Evolutionary conservation across 2,797 vertebrate species (phyloP), one percentile per base, ranked within the genome.

Genomic region (Gymnoscopelus microlampas): DNA sequence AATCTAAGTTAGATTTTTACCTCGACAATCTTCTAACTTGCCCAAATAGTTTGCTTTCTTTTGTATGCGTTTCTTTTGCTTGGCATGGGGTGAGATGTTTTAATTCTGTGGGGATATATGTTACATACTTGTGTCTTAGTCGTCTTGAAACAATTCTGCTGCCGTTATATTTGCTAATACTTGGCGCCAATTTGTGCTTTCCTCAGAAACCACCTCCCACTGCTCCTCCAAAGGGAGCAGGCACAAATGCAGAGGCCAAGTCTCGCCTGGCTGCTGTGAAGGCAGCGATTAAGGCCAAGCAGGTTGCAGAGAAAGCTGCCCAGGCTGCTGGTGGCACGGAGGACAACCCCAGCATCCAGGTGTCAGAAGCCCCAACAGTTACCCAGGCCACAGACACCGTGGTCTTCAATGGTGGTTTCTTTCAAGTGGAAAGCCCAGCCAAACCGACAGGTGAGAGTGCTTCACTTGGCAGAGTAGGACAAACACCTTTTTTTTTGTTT

Each of bases 381-480:
- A 10, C 65, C 3, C 57, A 65, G 44, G 35, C 14, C 0, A 29
- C 68, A 1, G 93, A 93, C 26, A 86, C 83, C 0, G 89, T 97
- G 49, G 90, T 95, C 23, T 96, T 96, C 59, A 93, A 97, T 13
- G 97, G 92, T 0, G 96, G 95, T 0, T 97, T 97, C 87, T 96
- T 97, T 86, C 87, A 92, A 76, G 93, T 98, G 66, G 94, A 96
- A 89, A 98, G 96, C 63, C 97, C 97, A 9, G 89, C 93, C 49
- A 97, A 94, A 76, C 77, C 76, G 1, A n/a, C 91, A 80, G 94
- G 97, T 98, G 75, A 53, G 73, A 62, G 59, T 11, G 4, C 23
- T 15, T 53, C n/a, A 19, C 53, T 15, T 53, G 15, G 39, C 39
- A 44, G 39, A 44, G 39, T 44, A 10, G 39, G 9, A 44, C 8